Evolutionary conservation across 2,113 vertebrate genomes (phyloP), one percentile per base, ranked within the genome.

Genomic region (Eublepharis macularius): DNA sequence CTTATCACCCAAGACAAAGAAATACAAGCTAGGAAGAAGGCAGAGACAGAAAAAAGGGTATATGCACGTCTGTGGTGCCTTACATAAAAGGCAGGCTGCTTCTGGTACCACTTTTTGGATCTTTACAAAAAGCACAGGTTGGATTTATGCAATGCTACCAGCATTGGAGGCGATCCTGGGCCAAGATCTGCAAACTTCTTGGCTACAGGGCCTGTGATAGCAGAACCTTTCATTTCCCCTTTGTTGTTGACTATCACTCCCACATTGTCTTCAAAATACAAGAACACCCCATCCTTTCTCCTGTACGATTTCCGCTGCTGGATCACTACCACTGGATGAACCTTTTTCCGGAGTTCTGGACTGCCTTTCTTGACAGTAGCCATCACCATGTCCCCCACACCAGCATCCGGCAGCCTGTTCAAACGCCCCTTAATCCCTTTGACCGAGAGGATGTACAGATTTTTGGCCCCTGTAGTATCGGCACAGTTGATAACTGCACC

Each of bases 151-250:
- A 24, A 99, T 99, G 97, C 99, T 99, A 60, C 99, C 98, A 0
- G 99, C 99, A 4, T 99, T 99, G 81, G 99, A 99, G 13, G 98
- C 99, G n/a, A 99, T 99, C 96, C 99, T 98, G 94, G 99, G 99
- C 99, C 99, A 99, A 99, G 96, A 88, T 99, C 99, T 0, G 98
- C 99, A 1, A 98, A 99, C 80, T 99, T 98, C 95, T 99, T 99
- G 17, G 99, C 99, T 81, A 99, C 99, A 0, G 99, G 99, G 80
- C 99, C 99, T 1, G 99, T 99, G 96, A 99, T 99, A 45, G 98
- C 99, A 24, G 99, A 99, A 88, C 99, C 98, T 98, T 99, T 99
- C 99, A 99, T 99, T 76, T 99, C 99, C 2, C 98, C 99, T 96
- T 99, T 99, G 89, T 98, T 98, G 69, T 99, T 99, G 9, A 99